Percentiles rank a stretch among this genome's conserved stretches.
Conservation (phyloP, 2,888 invertebrate species). For the Amphimallon solstitiale region DNA sequence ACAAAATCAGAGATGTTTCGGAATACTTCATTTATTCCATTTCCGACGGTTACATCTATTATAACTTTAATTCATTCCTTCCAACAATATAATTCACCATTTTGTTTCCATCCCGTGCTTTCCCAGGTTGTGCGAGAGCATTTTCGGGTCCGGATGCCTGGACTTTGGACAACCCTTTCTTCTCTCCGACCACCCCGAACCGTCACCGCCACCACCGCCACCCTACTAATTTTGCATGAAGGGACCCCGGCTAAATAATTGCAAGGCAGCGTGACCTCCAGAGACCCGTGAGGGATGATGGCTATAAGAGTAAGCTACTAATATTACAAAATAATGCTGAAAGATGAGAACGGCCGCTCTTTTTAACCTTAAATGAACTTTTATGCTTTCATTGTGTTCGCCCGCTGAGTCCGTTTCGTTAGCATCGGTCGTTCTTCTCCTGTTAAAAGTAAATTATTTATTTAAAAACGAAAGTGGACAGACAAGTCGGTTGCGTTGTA, state of each 20-base stretch:
- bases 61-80: slow-evolving; percentile 27
- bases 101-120: slow-evolving; percentile 19
- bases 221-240: slow-evolving; percentile 47
- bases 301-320: slow-evolving; percentile 51
- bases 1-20: too few relatives aligned
- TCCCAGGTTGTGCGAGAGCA: slow-evolving; percentile 26
- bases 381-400: slow-evolving; percentile 11
- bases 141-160: slow-evolving; percentile 31
- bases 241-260: slow-evolving; percentile 57
- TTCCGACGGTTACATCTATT: slow-evolving; percentile 11
- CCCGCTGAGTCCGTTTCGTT: not conserved
- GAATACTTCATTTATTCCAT: not conserved
- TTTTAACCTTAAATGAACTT: slow-evolving; percentile 26
- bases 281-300: slow-evolving; percentile 60
- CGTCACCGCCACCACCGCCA: slow-evolving; percentile 33
- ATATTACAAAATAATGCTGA: slow-evolving; percentile 49
- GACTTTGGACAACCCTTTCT: slow-evolving; percentile 46
- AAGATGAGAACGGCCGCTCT: slow-evolving; percentile 28
- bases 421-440: not conserved
- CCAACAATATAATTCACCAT: slow-evolving; percentile 21
- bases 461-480: slow-evolving; percentile 17
- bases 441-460: slow-evolving; percentile 21
- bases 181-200: too few relatives aligned
- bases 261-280: slow-evolving; percentile 60
- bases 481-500: slow-evolving; percentile 2